Percentiles rank a stretch among this genome's conserved stretches.
phyloP scores from a whole-genome alignment of 2,113 vertebrate species.

The Fregata magnificens region DNA sequence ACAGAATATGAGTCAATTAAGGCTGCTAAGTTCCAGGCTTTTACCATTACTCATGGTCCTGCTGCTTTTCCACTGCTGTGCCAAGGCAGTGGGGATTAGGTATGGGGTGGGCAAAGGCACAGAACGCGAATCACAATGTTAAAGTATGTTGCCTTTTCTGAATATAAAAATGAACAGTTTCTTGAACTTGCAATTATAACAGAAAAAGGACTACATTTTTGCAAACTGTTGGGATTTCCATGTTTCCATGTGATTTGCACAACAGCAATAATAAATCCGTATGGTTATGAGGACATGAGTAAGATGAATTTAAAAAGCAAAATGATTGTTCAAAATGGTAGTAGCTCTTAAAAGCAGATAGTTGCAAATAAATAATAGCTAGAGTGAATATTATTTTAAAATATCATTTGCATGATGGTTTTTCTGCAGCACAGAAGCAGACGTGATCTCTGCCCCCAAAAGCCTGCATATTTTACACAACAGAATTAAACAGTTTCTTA shows the following conservation, averaged over 20 bases:
- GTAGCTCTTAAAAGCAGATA: background rate
- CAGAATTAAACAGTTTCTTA: background rate
- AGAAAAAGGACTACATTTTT: background rate
- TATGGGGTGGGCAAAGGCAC: background rate
- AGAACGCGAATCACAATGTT: background rate
- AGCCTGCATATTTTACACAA: background rate
- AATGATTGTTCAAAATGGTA: background rate
- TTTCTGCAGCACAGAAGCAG: background rate
- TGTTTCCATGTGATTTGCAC: background rate
- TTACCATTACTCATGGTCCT: background rate
- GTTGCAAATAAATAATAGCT: background rate
- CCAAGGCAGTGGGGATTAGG: conserved; percentile 24
- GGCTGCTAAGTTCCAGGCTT: conserved; percentile 29
- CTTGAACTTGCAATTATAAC: background rate
- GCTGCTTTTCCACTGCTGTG: conserved; percentile 25
- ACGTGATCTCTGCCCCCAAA: background rate
- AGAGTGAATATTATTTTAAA: background rate
- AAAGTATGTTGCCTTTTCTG: background rate
- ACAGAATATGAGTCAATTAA: conserved; percentile 23
- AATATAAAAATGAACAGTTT: background rate
- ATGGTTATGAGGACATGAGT: background rate
- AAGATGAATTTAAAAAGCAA: background rate
- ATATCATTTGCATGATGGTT: background rate
- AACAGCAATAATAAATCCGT: background rate
- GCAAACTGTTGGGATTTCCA: background rate